These are phyloP conservation scores for Bombyx huttoni DNA, from an alignment of 2,888 invertebrate genomes.

Conservation along the genomic window DNA sequence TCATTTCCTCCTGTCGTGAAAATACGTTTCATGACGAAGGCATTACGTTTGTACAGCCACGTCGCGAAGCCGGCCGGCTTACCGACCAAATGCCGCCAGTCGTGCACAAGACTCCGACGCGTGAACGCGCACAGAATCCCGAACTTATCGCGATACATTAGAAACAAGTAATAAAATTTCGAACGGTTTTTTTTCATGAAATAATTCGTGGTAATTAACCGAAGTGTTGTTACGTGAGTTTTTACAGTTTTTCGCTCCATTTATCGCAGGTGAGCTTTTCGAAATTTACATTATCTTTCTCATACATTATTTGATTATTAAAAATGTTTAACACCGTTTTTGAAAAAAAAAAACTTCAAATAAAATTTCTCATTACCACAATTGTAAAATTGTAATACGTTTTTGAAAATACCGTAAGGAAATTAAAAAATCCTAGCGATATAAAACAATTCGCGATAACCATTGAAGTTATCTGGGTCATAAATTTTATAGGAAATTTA, in stretches of 20 bases:
- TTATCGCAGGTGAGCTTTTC: neutral
- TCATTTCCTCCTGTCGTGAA: neutral
- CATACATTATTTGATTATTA: no score
- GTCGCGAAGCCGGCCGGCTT: slow-evolving; percentile 1
- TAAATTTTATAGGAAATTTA: neutral
- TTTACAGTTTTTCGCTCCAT: neutral
- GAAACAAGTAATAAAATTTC: neutral
- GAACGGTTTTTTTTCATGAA: neutral
- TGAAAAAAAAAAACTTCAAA: no score
- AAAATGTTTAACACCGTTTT: no score
- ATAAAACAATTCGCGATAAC: neutral
- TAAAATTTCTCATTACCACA: no score
- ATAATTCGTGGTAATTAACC: neutral
- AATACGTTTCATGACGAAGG: neutral
- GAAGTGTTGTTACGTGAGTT: neutral
- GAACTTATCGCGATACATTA: neutral
- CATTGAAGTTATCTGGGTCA: neutral
- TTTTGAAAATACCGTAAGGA: neutral
- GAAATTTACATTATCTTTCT: neutral
- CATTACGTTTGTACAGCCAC: neutral
- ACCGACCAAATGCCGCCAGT: neutral
- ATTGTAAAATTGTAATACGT: no score
- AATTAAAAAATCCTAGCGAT: neutral
- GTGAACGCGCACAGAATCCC: neutral
- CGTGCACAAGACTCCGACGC: neutral